A percentile compares a stretch with the other conserved stretches of the same genome.
Conservation (phyloP, 2,113 vertebrate genomes). For the Podarcis muralis region DNA sequence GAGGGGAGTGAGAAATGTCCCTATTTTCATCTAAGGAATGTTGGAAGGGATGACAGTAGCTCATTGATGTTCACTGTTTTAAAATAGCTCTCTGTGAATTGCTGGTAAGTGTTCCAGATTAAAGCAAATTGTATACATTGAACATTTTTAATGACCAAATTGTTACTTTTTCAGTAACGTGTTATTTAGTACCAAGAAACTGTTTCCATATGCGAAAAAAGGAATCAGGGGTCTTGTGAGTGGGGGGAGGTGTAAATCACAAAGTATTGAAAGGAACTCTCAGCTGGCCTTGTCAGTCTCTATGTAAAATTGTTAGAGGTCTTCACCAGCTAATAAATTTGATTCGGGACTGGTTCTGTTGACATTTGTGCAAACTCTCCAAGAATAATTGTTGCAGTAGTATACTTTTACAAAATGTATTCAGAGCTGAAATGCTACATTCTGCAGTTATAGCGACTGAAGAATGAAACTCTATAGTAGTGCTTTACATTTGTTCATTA, state of each 20-base stretch:
- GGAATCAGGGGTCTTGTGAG: conserved; percentile 71
- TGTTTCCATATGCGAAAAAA: conserved; percentile 54
- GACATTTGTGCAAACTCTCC: conserved; percentile 79
- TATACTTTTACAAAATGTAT: conserved; percentile 66
- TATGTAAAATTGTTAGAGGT: conserved; percentile 76
- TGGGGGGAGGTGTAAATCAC: conserved; percentile 74
- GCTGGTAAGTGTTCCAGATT: conserved; percentile 21
- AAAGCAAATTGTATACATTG: conserved; percentile 31
- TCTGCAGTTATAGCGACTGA: conserved; percentile 58
- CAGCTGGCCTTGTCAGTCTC: conserved; percentile 73
- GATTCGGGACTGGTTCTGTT: conserved; percentile 73
- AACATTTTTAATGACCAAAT: conserved; percentile 31
- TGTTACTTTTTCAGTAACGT: not conserved
- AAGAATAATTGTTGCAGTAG: conserved; percentile 79
- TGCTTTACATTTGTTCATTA: conserved; percentile 61
- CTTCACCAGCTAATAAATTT: conserved; percentile 80
- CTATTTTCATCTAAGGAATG: no score
- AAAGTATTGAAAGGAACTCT: conserved; percentile 75
- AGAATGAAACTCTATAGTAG: conserved; percentile 72
- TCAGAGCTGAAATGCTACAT: conserved; percentile 58
- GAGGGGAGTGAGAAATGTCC: no score
- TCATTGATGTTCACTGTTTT: conserved; percentile 38
- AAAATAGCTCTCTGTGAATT: not conserved
- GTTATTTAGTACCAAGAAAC: conserved; percentile 29
- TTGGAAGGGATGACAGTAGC: no score